Base-by-base conservation (phyloP, 2,797 vertebrate genomes). In the Aplochiton taeniatus region DNA sequence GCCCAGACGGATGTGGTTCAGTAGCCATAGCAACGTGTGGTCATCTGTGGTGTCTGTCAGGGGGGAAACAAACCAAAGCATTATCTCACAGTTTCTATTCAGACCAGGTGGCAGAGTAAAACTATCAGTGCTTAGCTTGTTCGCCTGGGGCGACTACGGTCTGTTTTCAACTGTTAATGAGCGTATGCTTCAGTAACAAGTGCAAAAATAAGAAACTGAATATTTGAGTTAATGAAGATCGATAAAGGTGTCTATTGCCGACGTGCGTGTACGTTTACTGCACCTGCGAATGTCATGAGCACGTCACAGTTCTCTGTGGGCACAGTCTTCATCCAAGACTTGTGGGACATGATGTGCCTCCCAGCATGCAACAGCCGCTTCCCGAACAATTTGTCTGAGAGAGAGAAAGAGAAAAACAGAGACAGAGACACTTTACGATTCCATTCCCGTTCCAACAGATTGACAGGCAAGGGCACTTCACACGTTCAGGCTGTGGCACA, bases 241-340 rank as follows among this genome's bases (percentile, higher is more conserved):
- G 9, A 53, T 4, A 53, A 18, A 53, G 11, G 54, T 58, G 68
- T 19, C 42, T 58, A 48, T 41, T 42, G 56, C 47, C 17, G 49
- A 56, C 59, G 63, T 57, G 53, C 47, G 14, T 17, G 66, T 53
- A 41, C 41, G 43, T 52, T 43, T 80, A 55, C 10, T 63, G 85
- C 81, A 98, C 97, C 97, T 87, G 95, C 90, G 87, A 98, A 96
- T 53, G 96, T 98, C 95, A 99, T 97, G 74, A 99, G 94, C 72
- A 98, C 94, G 1, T 99, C 97, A 74, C 97, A 99, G 91, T 98
- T 96, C 88, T 99, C 97, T 0, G 97, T 98, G 85, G 97, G 97
- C 84, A 98, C 97, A 0, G 96, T 97, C 85, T 96, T 99, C 97
- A 99, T 98, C 97, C 97, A 99, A 19, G 97, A 97, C 83, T 98